Conservation (phyloP, 2,888 invertebrate species). For the Drosophila diplacantha region DNA sequence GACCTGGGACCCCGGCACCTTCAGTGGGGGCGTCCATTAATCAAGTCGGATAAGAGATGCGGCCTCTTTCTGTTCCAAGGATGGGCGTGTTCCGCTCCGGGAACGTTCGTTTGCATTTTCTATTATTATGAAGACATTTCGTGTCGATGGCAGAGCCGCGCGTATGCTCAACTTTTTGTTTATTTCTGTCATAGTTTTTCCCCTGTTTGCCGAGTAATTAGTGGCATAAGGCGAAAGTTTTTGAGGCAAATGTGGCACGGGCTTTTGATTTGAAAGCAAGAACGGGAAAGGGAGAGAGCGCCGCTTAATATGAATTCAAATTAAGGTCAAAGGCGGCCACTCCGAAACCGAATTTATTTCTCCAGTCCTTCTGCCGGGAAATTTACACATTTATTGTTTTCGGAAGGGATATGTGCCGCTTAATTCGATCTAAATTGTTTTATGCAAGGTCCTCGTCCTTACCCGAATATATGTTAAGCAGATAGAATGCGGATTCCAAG, state of each 20-base stretch:
- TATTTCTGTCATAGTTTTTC: slow-evolving; percentile 33
- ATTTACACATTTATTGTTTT: slow-evolving; percentile 59
- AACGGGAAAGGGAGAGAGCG: slow-evolving; percentile 7
- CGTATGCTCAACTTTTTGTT: slow-evolving; percentile 48
- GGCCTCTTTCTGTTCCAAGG: slow-evolving; percentile 3
- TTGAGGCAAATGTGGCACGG: slow-evolving; percentile 37
- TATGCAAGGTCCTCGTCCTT: slow-evolving; percentile 46
- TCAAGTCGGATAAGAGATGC: slow-evolving; percentile 55
- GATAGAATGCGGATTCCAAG: slow-evolving; percentile 53
- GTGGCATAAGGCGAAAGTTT: slow-evolving; percentile 35
- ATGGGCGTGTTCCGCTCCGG: slow-evolving; percentile 49
- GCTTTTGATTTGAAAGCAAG: slow-evolving; percentile 49
- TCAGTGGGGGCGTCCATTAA: slow-evolving; percentile 55
- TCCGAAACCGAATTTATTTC: slow-evolving; percentile 57
- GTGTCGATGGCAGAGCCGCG: slow-evolving; percentile 55
- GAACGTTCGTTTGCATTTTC: slow-evolving; percentile 59
- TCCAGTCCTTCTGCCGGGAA: slow-evolving; percentile 47
- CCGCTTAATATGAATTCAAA: slow-evolving; percentile 58
- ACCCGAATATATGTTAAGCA: slow-evolving; percentile 61
- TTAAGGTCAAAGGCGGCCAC: slow-evolving; percentile 62
- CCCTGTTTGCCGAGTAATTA: slow-evolving; percentile 64
- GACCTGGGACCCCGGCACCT: slow-evolving; percentile 10
- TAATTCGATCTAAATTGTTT: slow-evolving; percentile 68
- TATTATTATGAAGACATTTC: slow-evolving; percentile 62
- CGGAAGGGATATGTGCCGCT: slow-evolving; percentile 27